Conservation (phyloP, 1,140 invertebrate species). For the Drosophila takahashii region DNA sequence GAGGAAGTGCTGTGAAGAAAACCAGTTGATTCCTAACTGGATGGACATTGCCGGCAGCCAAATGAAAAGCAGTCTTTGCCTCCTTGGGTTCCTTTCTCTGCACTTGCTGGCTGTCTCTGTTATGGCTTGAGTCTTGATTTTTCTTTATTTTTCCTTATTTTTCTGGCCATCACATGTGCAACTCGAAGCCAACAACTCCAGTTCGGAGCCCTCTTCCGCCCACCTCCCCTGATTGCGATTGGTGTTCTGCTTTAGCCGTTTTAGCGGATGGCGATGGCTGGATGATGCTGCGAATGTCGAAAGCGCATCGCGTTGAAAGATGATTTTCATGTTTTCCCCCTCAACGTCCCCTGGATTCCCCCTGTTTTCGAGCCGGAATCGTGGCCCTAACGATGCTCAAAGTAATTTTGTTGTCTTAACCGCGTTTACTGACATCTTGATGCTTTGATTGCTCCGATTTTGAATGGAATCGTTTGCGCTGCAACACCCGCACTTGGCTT, state of each 20-base stretch:
- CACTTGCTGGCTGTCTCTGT: slow-evolving; percentile 55
- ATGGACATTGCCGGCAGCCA: slow-evolving; percentile 53
- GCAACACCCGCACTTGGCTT: slow-evolving; percentile 66
- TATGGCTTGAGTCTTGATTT: slow-evolving; percentile 1
- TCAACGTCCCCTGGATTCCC: slow-evolving; percentile 2
- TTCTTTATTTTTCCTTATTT: slow-evolving; percentile 4
- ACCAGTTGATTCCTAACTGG: slow-evolving; percentile 61
- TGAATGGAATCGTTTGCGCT: slow-evolving; percentile 66
- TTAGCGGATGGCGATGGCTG: slow-evolving; percentile 17
- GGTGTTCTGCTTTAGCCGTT: slow-evolving; percentile 22
- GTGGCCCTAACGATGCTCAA: slow-evolving; percentile 69
- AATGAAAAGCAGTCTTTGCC: slow-evolving; percentile 66
- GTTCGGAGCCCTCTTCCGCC: slow-evolving; percentile 11
- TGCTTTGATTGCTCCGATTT: slow-evolving; percentile 78
- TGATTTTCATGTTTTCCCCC: slow-evolving; percentile 80
- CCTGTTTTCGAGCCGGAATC: slow-evolving; percentile 35
- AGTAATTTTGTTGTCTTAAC: slow-evolving; percentile 79
- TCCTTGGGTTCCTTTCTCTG: slow-evolving; percentile 51
- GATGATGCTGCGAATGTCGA: slow-evolving; percentile 34
- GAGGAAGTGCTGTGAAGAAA: slow-evolving; percentile 34
- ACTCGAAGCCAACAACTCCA: slow-evolving; percentile 11
- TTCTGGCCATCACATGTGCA: slow-evolving; percentile 39
- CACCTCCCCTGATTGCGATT: slow-evolving; percentile 50
- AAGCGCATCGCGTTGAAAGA: slow-evolving; percentile 75
- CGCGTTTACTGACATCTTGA: slow-evolving; percentile 79